Base-by-base conservation (phyloP, 2,888 invertebrate genomes). In the Sthenelais limicola region DNA sequence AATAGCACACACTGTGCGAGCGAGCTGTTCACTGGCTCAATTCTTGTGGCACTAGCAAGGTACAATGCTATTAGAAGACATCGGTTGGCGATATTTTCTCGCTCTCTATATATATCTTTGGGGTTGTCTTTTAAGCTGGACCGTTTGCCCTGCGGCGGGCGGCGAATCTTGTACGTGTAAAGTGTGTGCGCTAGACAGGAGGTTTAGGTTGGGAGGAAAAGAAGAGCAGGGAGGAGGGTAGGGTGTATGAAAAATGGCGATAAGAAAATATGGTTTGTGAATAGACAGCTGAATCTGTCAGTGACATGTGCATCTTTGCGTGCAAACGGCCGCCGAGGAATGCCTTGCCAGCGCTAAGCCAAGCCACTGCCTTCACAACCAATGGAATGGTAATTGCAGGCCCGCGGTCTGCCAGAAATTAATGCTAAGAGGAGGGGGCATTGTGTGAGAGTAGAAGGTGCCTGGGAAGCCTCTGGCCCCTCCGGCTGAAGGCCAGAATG, bases 201-300 rank as follows among this genome's bases (percentile, higher is more conserved):
- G n/a, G n/a, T n/a, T n/a, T n/a, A n/a, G n/a, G n/a, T n/a, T n/a
- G n/a, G n/a, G n/a, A n/a, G n/a, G n/a, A n/a, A n/a, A n/a, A n/a
- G n/a, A n/a, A n/a, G n/a, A n/a, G n/a, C n/a, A n/a, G n/a, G n/a
- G n/a, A n/a, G n/a, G n/a, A n/a, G n/a, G n/a, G n/a, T n/a, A n/a
- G n/a, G n/a, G n/a, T n/a, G n/a, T n/a, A n/a, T n/a, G 49, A 49
- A 49, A 56, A 15, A 33, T n/a, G 18, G 56, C 5, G 56, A 32
- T 28, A 56, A 56, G 56, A 56, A 56, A 56, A 56, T n/a, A 56
- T 56, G 56, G 56, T 56, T 32, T 28, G 56, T 56, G 56, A 56
- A 56, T 56, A 38, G 62, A 21, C 62, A 38, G 62, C 38, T 62
- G 62, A 62, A 62, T 62, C 38, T 62, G 62, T 15, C 38, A 24